Base-by-base conservation (phyloP, 1,140 invertebrate genomes). In the Zophobas atratus region DNA sequence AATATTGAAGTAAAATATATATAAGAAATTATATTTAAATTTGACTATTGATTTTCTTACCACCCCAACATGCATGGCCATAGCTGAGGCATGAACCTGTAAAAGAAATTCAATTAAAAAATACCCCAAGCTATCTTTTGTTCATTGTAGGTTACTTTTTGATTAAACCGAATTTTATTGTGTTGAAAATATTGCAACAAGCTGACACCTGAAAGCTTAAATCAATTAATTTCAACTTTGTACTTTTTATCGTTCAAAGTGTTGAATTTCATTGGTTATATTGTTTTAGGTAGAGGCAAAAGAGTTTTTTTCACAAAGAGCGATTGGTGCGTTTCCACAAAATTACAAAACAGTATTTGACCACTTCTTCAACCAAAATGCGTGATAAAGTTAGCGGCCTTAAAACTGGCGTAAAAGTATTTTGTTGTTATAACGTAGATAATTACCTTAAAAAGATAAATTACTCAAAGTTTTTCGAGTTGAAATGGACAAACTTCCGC, bases 61-160 rank as follows among this genome's bases (percentile, higher is more conserved):
- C 90, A 83, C 90, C 90, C 90, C 90, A 91, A 82, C 90, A 91
- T 0, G 90, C 89, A 80, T 90, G 89, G 60, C 90, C 90, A 80
- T 90, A 91, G 81, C 87, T 90, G 51, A 90, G 78, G 79, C 90
- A 91, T 6, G 89, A 89, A 36, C 89, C 90, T 91, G 86, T 71
- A 89, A 90, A 41, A 57, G 2, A 51, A n/a, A 6, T 75, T 56
- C n/a, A 73, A 56, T 55, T 55, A 73, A 38, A 53, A 53, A 73
- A 55, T 73, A n/a, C 32, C n/a, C 6, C 43, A 60, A 60, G 34
- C 38, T 74, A n/a, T 38, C 53, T 34, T 20, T 34, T 51, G 49
- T 51, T 51, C 2, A 2, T 32, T 51, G 49, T 51, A 55, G 35
- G 35, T 55, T 55, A 55, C 33, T 55, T 55, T 55, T 55, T 55